Base-by-base conservation (phyloP, 2,113 vertebrate species). In the Hassar affinis region DNA sequence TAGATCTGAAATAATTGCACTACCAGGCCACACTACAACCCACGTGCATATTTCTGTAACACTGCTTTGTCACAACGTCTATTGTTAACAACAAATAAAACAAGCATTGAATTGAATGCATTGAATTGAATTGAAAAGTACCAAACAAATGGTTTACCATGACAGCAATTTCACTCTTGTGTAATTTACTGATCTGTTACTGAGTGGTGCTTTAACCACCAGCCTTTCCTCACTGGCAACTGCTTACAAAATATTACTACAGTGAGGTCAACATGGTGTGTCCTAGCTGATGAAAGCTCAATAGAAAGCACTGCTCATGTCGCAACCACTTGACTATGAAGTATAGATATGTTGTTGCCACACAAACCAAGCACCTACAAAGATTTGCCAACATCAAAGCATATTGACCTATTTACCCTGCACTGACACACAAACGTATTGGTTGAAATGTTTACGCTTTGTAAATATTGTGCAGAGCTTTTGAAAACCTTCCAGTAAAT, bases 401-500 rank as follows among this genome's bases (percentile, higher is more conserved):
- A 0, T 57, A 72, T 54, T 84, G 83, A 84, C 83, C 83, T 71
- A 72, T 80, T 79, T 79, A 80, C 77, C 45, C 56, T 49, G 56
- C 1, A 11, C 25, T 68, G 72, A 12, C 30, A 30, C 18, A 30
- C 18, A 47, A 38, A 30, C 8, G 0, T 59, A 59, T 14, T 47
- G 45, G 66, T 14, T 72, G 54, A 79, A 79, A 74, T 69, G 69
- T 84, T 79, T 47, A 79, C 66, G 62, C 77, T 42, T 71, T 84
- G 83, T 74, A 84, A 79, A 80, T 80, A 84, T 79, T 84, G 27
- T 75, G 42, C 33, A 76, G 77, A 45, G 68, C 18, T 69, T 79
- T 85, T 81, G 61, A 66, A 77, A 71, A 35, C 18, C 38, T 79
- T 79, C 79, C 85, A 86, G 76, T 81, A 79, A 83, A 75, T 72